Conservation (phyloP, 2,797 vertebrate species). For the Falco peregrinus region DNA sequence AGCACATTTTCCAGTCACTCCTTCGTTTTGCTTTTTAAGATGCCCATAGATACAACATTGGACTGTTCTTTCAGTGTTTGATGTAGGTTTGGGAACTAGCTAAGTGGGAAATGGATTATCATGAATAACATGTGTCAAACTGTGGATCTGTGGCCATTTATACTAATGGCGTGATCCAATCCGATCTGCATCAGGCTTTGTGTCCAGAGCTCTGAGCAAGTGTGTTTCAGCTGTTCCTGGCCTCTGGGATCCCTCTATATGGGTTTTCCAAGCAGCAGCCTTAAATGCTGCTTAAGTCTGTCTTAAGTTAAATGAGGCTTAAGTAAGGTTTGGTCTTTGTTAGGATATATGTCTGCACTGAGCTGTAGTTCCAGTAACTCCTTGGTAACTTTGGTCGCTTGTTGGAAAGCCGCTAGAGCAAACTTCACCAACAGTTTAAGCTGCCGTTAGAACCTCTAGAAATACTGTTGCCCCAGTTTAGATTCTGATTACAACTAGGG, state of each 20-base stretch:
- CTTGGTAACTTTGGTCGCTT: background rate
- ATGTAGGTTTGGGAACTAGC: background rate
- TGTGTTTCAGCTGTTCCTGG: background rate
- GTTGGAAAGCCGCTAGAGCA: background rate
- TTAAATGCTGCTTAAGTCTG: background rate
- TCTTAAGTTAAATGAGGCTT: background rate
- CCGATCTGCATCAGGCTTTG: background rate
- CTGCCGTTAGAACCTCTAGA: background rate
- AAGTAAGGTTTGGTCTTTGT: background rate
- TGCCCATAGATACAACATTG: background rate
- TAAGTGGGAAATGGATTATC: background rate
- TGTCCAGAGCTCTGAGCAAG: background rate
- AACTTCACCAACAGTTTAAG: background rate
- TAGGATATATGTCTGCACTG: background rate
- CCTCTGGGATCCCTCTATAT: background rate
- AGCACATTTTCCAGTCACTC: background rate
- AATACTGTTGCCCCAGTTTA: background rate
- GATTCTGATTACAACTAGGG: background rate
- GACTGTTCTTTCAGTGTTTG: background rate
- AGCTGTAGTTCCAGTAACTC: background rate
- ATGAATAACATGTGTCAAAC: accelerated
- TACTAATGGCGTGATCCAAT: background rate
- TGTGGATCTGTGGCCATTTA: background rate
- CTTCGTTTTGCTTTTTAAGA: background rate
- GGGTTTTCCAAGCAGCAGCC: background rate